These are phyloP conservation scores for Globodera rostochiensis DNA, from an alignment of 1,140 invertebrate genomes.

Conservation along the genomic window DNA sequence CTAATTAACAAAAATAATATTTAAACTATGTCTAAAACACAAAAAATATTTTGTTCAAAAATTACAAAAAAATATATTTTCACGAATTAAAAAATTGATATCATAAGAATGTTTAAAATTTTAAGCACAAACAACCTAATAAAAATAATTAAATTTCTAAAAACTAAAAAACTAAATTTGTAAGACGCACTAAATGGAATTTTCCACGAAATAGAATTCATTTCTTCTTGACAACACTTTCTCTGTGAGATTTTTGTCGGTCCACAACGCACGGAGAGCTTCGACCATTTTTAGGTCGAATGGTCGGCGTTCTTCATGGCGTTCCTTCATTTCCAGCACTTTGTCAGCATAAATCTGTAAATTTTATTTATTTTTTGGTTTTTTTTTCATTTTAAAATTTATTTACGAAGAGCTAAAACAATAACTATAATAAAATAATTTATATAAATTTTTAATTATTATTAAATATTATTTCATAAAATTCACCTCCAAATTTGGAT, in stretches of 20 bases:
- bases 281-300: background rate
- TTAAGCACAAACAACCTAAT: background rate
- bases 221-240: slow-evolving; percentile 12
- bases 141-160: background rate
- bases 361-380: background rate
- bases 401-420: background rate
- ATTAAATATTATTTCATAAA: too few relatives aligned
- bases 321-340: slow-evolving; percentile 22
- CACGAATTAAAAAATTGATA: background rate
- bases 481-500: slow-evolving; percentile 10
- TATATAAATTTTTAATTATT: too few relatives aligned
- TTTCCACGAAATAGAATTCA: slow-evolving; percentile 26
- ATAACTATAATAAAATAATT: too few relatives aligned
- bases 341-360: background rate
- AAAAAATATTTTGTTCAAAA: slow-evolving; percentile 73
- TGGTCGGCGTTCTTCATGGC: background rate
- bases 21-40: background rate
- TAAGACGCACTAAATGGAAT: slow-evolving; percentile 7
- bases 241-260: slow-evolving; percentile 5
- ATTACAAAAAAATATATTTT: slow-evolving; percentile 9
- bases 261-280: slow-evolving; percentile 5
- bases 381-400: background rate
- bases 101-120: background rate
- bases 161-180: background rate
- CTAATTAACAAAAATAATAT: slow-evolving; percentile 43